Evolutionary conservation across 2,113 vertebrate species (phyloP).

Genomic region (Pristiophorus japonicus): DNA sequence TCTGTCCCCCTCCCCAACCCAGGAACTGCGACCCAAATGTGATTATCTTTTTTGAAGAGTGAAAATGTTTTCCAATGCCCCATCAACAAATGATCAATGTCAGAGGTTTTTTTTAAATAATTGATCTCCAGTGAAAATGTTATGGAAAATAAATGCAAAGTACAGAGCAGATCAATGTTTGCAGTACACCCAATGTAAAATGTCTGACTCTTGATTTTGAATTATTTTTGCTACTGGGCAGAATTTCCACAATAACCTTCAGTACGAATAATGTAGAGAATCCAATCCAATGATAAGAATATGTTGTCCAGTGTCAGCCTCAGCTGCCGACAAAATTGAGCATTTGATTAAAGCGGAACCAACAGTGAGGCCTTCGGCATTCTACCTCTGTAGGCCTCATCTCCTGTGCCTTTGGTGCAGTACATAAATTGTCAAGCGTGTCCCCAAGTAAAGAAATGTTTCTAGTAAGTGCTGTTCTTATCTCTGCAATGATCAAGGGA

Average conservation of each 20-base stretch:
- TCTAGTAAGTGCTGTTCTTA: not conserved
- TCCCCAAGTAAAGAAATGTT: not conserved
- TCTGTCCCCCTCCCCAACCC: too few relatives aligned
- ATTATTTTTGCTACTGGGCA: not conserved
- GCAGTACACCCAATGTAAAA: not conserved
- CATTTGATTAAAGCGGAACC: not conserved
- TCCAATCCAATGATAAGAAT: not conserved
- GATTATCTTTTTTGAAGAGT: too few relatives aligned
- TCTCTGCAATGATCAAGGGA: not conserved
- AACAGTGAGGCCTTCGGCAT: too few relatives aligned
- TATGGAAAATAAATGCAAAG: too few relatives aligned
- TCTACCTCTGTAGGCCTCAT: not conserved
- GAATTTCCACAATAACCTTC: too few relatives aligned
- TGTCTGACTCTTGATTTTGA: not conserved
- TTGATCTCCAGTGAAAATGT: too few relatives aligned
- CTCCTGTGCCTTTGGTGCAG: not conserved
- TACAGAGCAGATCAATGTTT: not conserved
- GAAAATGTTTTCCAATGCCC: too few relatives aligned
- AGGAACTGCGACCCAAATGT: too few relatives aligned
- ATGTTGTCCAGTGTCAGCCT: not conserved
- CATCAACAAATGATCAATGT: too few relatives aligned
- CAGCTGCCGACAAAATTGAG: not conserved
- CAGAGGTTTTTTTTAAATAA: too few relatives aligned
- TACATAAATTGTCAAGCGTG: not conserved
- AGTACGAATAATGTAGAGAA: not conserved